Evolutionary conservation across 2,797 vertebrate species (phyloP), one percentile per base, ranked within the genome.

Genomic region (Hydrocynus forskahlii): DNA sequence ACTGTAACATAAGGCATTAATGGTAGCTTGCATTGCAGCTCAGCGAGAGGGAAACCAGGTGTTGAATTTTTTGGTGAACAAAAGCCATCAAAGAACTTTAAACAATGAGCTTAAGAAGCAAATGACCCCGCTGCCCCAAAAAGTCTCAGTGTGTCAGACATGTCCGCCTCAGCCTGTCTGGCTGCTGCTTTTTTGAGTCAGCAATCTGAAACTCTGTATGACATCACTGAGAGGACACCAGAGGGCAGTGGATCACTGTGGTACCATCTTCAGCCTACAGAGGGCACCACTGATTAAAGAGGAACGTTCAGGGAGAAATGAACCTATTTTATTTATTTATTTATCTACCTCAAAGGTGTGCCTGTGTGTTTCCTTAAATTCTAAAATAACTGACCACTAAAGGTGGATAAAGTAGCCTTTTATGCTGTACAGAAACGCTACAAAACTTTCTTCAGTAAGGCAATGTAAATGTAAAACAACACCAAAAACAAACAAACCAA

Each of bases 201-300:
- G 73, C 50, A 79, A 72, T 68, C 55, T 67, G 50, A 77, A 29
- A 66, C 17, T 45, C 40, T 45, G 9, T n/a, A 19, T 35, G 35
- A 62, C 87, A 89, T 89, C 50, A 55, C 50, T 52, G 43, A 52
- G 90, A 84, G 87, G 87, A 86, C 89, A 89, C 89, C 81, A 88
- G 86, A 92, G 90, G 85, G 82, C 78, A 81, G 52, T 60, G 74
- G 74, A 77, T 25, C 14, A 40, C 7, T 57, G 73, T 57, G 12
- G 43, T 60, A 54, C 64, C 68, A 54, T 52, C 25, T 16, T 80
- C 35, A 59, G 10, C 83, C 85, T 60, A 79, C 76, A 85, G 87
- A 88, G 85, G 81, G 81, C 83, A 64, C 74, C 68, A 85, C 21
- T 75, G 45, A 25, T 57, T 16, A 14, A 79, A 75, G 59, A 35